These are phyloP conservation scores for Macropis europaea DNA, from an alignment of 2,888 invertebrate genomes.

Conservation along the genomic window DNA sequence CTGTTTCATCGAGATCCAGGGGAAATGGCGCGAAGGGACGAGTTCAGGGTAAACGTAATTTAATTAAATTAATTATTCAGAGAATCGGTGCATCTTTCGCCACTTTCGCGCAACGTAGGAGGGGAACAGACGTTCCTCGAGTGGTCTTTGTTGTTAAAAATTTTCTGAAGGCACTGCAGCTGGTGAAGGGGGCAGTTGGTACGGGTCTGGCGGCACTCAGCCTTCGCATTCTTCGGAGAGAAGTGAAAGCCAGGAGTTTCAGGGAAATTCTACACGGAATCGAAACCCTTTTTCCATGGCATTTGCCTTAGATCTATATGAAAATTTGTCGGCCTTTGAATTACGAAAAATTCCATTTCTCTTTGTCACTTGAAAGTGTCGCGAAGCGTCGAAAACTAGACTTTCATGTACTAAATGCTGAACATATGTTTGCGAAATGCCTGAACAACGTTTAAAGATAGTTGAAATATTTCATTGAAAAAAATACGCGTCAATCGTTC, in stretches of 20 bases:
- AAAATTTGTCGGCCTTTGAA: neutral
- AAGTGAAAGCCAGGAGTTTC: conserved; percentile 77
- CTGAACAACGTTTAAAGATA: no score
- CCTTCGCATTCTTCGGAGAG: conserved; percentile 77
- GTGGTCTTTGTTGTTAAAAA: conserved; percentile 18
- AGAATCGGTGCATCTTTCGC: conserved; percentile 5
- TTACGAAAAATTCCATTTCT: neutral
- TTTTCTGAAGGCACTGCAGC: conserved; percentile 39
- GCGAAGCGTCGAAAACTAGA: no score
- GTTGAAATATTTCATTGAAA: no score
- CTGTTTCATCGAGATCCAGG: neutral
- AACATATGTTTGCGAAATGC: no score
- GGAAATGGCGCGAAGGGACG: no score
- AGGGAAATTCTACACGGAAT: conserved; percentile 73
- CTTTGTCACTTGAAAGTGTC: no score
- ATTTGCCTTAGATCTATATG: neutral
- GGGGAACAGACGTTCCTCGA: neutral
- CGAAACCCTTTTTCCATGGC: conserved; percentile 44
- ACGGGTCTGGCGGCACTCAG: conserved; percentile 58
- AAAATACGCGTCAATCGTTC: no score
- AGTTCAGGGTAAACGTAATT: conserved; percentile 11
- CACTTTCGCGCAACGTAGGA: neutral
- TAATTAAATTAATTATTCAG: conserved; percentile 5
- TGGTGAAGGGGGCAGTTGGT: conserved; percentile 57
- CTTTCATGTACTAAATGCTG: no score